Evolutionary conservation across 2,888 invertebrate species (phyloP).

Genomic region (Callyntrura guangdongensis): DNA sequence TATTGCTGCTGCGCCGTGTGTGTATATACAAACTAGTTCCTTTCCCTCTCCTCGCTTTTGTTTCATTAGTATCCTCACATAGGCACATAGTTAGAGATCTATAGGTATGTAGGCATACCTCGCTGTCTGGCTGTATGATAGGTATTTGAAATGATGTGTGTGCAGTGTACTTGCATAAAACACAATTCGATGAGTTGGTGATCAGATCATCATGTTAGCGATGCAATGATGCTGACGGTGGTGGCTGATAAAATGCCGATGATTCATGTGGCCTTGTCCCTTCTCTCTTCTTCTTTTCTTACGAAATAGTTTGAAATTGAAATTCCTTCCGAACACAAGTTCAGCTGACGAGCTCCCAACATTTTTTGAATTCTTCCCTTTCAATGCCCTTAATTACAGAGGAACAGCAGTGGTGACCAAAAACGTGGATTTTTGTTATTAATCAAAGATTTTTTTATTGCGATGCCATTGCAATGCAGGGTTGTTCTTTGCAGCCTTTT

Average conservation of each 20-base stretch:
- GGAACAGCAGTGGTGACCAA: conserved; percentile 21
- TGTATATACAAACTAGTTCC: conserved; percentile 43
- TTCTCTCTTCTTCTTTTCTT: conserved; percentile 10
- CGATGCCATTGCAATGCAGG: conserved; percentile 14
- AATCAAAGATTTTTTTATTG: conserved; percentile 4
- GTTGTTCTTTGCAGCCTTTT: neutral
- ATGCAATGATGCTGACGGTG: neutral
- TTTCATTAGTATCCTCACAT: conserved; percentile 5
- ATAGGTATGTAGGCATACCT: neutral
- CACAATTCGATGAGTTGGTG: conserved; percentile 25
- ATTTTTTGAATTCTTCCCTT: conserved; percentile 43
- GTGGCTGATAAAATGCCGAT: conserved; percentile 51
- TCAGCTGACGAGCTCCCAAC: neutral
- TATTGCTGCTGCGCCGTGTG: neutral
- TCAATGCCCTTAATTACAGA: conserved; percentile 49
- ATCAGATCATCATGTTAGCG: conserved; percentile 15
- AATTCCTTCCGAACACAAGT: conserved; percentile 42
- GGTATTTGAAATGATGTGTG: neutral
- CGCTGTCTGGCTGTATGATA: neutral
- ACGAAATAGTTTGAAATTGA: conserved; percentile 21
- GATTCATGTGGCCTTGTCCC: conserved; percentile 55
- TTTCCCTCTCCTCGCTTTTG: conserved; percentile 9
- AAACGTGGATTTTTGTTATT: conserved; percentile 29
- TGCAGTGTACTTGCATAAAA: conserved; percentile 25
- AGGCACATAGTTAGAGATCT: too few relatives aligned